These are phyloP conservation scores for Heliopora coerulea DNA, from an alignment of 92 coral and sea anemone species.

Conservation along the genomic window DNA sequence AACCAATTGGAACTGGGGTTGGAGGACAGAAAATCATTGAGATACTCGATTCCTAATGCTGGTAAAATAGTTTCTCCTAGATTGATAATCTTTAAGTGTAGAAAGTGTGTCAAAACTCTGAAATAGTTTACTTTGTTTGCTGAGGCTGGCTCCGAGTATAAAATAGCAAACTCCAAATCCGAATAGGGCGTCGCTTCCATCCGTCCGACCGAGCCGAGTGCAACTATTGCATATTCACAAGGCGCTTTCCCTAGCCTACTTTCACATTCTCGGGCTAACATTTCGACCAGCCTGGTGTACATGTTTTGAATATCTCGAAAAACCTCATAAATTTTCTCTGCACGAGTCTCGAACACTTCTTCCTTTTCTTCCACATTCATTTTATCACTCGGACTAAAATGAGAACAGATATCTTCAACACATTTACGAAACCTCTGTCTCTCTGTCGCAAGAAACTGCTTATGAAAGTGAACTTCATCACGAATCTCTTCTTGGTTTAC, in stretches of 20 bases:
- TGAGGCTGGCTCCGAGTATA: background rate
- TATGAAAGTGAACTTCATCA: conserved; percentile 16
- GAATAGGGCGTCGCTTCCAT: conserved; percentile 35
- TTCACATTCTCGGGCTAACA: conserved; percentile 18
- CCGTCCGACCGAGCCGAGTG: conserved; percentile 20
- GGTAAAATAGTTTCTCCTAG: conserved; percentile 33
- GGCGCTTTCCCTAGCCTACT: conserved; percentile 11
- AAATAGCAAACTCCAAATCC: conserved; percentile 26
- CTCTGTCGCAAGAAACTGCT: conserved; percentile 5
- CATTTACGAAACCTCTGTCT: background rate
- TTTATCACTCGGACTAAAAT: background rate
- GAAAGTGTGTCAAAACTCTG: conserved; percentile 18
- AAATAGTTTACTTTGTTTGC: conserved; percentile 20
- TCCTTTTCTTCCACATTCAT: background rate
- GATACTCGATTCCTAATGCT: conserved; percentile 20
- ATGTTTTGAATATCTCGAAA: conserved; percentile 22
- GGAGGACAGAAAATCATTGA: conserved; percentile 14
- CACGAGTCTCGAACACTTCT: conserved; percentile 7
- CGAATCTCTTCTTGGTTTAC: conserved; percentile 14
- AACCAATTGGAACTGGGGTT: conserved; percentile 23
- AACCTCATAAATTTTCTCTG: conserved; percentile 11
- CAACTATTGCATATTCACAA: conserved; percentile 24
- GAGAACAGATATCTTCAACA: conserved; percentile 3
- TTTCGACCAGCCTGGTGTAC: conserved; percentile 16
- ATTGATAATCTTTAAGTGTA: conserved; percentile 22